Conservation (phyloP, 2,113 vertebrate species). For the Odobenus rosmarus region DNA sequence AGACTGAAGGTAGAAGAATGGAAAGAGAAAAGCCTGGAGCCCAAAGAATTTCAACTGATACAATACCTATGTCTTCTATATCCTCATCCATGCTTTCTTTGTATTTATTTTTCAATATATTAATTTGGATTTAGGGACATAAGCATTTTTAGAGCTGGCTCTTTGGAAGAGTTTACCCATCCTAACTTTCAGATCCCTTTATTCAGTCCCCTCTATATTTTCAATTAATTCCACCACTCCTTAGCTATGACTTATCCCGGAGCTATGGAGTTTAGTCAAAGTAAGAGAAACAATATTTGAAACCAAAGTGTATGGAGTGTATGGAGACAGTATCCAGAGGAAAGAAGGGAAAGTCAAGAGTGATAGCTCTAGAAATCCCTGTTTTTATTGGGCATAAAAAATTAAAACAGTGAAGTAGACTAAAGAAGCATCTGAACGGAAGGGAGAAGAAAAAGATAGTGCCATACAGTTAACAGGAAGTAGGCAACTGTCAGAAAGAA, state of each 20-base stretch:
- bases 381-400: neutral
- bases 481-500: neutral
- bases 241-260: neutral
- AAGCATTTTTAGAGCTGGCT: neutral
- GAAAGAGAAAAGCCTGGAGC: neutral
- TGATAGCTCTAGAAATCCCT: neutral
- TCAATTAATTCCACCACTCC: neutral
- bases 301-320: neutral
- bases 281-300: conserved; percentile 19
- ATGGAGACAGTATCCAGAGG: neutral
- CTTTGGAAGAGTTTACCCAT: neutral
- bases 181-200: neutral
- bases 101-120: neutral
- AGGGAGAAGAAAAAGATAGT: neutral
- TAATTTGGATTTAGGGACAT: neutral
- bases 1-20: neutral
- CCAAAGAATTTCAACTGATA: neutral
- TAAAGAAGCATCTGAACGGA: neutral
- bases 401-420: neutral
- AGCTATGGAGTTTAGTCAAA: neutral
- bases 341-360: neutral
- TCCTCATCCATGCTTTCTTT: neutral
- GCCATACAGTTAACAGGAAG: neutral
- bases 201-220: neutral
- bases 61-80: neutral